These are phyloP conservation scores for Ericerus pela DNA, from an alignment of 1,140 invertebrate species.

Conservation along the genomic window DNA sequence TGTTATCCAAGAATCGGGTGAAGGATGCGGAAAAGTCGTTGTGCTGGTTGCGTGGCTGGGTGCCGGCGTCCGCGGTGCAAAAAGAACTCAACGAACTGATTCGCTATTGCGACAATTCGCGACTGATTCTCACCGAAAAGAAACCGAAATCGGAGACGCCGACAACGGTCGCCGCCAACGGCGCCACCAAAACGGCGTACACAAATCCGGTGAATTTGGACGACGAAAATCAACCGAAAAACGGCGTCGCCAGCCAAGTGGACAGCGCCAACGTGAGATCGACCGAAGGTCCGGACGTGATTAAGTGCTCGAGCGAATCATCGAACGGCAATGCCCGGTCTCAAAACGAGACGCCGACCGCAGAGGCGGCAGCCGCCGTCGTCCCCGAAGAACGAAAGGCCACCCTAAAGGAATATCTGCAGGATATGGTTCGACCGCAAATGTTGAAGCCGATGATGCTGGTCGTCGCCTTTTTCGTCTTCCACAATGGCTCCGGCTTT, in stretches of 20 bases:
- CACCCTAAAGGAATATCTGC: slow-evolving; percentile 17
- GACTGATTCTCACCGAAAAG: slow-evolving; percentile 10
- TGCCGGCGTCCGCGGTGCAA: slow-evolving; percentile 31
- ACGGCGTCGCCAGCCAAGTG: neutral
- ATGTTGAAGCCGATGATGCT: slow-evolving; percentile 35
- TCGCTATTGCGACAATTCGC: slow-evolving; percentile 21
- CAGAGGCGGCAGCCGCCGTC: neutral
- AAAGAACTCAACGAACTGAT: slow-evolving; percentile 34
- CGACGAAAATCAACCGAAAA: neutral
- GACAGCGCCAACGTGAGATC: neutral
- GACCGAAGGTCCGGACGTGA: neutral
- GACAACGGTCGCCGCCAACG: neutral
- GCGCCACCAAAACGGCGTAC: neutral
- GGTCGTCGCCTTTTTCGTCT: slow-evolving; percentile 35
- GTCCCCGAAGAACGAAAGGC: neutral
- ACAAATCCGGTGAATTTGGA: slow-evolving; percentile 2
- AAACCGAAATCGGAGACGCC: neutral
- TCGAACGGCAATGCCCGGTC: neutral
- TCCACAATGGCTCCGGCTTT: slow-evolving; percentile 35
- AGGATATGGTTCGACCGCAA: slow-evolving; percentile 34
- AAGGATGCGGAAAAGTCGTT: slow-evolving; percentile 35
- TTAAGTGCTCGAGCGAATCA: neutral
- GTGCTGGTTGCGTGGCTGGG: slow-evolving; percentile 38
- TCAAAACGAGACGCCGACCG: neutral
- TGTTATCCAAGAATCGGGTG: slow-evolving; percentile 35